Conservation (phyloP, 2,888 invertebrate genomes). For the Gymnosoma rotundatum region DNA sequence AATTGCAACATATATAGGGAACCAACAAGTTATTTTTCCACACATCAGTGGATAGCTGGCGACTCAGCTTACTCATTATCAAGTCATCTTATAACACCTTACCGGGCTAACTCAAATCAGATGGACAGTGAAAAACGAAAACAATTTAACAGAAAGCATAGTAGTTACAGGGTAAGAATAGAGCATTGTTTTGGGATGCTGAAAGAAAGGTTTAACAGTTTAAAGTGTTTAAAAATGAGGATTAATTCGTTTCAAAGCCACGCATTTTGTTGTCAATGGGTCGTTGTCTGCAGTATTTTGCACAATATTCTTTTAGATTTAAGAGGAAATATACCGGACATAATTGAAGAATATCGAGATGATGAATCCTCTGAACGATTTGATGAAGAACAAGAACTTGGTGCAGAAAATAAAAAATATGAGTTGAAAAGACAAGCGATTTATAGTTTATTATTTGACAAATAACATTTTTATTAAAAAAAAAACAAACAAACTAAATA, state of each 20-base stretch:
- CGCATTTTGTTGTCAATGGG: neutral
- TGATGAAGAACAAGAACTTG: too few species aligned
- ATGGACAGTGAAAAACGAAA: slow-evolving; percentile 12
- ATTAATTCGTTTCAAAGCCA: neutral
- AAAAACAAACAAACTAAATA: too few species aligned
- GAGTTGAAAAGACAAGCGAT: too few species aligned
- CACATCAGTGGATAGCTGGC: neutral
- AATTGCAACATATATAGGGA: neutral
- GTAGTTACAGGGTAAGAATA: neutral
- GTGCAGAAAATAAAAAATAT: too few species aligned
- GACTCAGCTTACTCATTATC: neutral
- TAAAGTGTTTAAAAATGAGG: slow-evolving; percentile 2
- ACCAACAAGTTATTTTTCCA: too few species aligned
- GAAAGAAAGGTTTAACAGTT: neutral
- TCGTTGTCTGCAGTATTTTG: slow-evolving; percentile 5
- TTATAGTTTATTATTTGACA: too few species aligned
- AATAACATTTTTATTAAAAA: too few species aligned
- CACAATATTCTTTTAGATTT: slow-evolving; percentile 22
- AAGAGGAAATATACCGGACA: neutral
- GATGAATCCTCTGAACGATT: neutral
- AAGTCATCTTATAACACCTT: slow-evolving; percentile 1
- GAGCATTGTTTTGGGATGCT: slow-evolving; percentile 9
- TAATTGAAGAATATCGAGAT: neutral
- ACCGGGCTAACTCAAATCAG: neutral
- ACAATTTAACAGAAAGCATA: slow-evolving; percentile 1